Evolutionary conservation across 35 echinoderm and acorn worm species (phyloP).

Genomic region (Strongylocentrotus purpuratus): DNA sequence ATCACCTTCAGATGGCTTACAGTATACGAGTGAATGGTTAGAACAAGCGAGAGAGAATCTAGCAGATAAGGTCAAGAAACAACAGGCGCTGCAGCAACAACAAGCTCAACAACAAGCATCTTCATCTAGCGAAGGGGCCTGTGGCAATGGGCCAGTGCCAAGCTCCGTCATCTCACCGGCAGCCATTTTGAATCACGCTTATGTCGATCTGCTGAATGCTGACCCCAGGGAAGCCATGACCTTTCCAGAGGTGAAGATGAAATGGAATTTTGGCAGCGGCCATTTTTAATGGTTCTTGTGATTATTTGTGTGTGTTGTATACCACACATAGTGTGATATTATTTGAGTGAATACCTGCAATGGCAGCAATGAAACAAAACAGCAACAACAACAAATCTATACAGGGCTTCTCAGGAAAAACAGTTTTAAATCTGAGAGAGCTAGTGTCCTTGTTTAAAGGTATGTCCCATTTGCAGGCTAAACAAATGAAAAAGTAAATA

Average conservation of each 20-base stretch:
- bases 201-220: conserved; percentile 70
- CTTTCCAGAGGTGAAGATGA: conserved; percentile 82
- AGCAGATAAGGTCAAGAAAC: conserved; percentile 24
- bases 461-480: no score
- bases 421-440: no score
- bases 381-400: no score
- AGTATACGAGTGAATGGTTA: conserved; percentile 81
- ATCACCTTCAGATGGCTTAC: conserved; percentile 95
- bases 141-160: conserved; percentile 8
- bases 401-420: no score
- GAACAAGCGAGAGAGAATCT: conserved; percentile 53
- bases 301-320: no score
- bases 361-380: no score
- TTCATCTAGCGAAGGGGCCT: background rate
- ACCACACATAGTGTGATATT: no score
- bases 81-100: conserved; percentile 25
- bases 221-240: conserved; percentile 47
- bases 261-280: no score
- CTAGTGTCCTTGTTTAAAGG: no score
- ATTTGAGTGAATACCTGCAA: no score
- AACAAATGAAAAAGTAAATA: no score
- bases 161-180: conserved; percentile 53
- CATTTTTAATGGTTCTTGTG: no score
- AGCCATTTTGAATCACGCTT: conserved; percentile 82
- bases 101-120: background rate